A percentile compares a stretch with the other conserved stretches of the same genome.
These are phyloP conservation scores for Clivina fossor DNA, from an alignment of 2,888 invertebrate genomes.

Conservation along the genomic window DNA sequence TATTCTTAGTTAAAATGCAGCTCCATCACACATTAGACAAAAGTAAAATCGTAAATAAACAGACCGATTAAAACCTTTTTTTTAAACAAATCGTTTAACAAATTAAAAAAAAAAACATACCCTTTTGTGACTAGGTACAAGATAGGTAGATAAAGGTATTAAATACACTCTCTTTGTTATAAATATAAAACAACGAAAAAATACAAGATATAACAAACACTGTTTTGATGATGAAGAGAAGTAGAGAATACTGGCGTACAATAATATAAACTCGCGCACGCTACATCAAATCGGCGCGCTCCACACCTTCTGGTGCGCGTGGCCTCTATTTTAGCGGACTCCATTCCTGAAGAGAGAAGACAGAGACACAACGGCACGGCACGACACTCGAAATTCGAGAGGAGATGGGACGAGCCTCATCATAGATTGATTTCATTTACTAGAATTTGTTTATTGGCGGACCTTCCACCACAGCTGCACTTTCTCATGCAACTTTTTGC, in stretches of 20 bases:
- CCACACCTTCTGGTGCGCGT: constrained; percentile 14
- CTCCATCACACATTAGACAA: constrained; percentile 33
- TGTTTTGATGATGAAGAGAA: constrained; percentile 27
- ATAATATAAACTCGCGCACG: constrained; percentile 31
- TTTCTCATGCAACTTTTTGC: constrained; percentile 86
- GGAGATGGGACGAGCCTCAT: constrained; percentile 22
- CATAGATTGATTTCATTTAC: no score
- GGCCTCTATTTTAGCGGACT: constrained; percentile 1
- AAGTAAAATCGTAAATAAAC: constrained; percentile 30
- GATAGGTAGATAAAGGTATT: constrained; percentile 32
- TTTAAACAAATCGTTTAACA: no score
- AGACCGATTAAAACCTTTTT: constrained; percentile 34
- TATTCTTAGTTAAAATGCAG: constrained; percentile 33
- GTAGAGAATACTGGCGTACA: constrained; percentile 31
- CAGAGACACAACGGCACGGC: constrained; percentile 11
- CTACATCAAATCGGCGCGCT: constrained; percentile 20
- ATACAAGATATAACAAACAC: constrained; percentile 35
- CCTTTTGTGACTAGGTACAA: constrained; percentile 33
- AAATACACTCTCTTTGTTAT: constrained; percentile 35
- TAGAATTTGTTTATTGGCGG: constrained; percentile 69
- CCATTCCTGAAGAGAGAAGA: no score
- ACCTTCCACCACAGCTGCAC: constrained; percentile 88
- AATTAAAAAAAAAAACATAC: no score
- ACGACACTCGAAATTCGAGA: constrained; percentile 14
- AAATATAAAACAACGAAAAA: constrained; percentile 36